A percentile compares a stretch with the other conserved stretches of the same genome.
phyloP scores from a whole-genome alignment of 2,113 vertebrate genomes.

The Cyprinodon brontotheroides region DNA sequence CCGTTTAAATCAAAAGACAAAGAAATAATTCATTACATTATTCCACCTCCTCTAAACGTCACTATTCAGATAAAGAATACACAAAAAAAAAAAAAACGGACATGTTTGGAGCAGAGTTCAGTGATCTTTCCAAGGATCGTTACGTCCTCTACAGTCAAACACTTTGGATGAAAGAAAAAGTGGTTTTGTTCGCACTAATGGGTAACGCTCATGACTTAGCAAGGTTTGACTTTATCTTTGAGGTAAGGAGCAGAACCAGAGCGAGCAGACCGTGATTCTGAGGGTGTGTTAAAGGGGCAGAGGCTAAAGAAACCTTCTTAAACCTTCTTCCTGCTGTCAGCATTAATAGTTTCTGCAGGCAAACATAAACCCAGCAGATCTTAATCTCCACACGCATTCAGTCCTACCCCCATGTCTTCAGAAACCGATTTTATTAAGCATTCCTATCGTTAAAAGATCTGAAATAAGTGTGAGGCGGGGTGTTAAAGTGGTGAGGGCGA shows the following conservation, averaged over 20 bases:
- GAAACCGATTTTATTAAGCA: not conserved
- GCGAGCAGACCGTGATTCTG: no score
- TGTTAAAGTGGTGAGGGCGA: not conserved
- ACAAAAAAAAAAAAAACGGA: not conserved
- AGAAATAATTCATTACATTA: constrained; percentile 31
- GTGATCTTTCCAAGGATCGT: constrained; percentile 27
- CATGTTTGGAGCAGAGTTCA: constrained; percentile 16
- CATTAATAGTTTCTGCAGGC: no score
- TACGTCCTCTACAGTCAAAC: not conserved
- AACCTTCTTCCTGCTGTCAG: no score
- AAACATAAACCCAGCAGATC: not conserved
- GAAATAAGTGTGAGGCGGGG: not conserved
- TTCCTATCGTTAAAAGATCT: not conserved
- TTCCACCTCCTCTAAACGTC: constrained; percentile 34
- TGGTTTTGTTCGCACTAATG: not conserved
- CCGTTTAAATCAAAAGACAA: constrained; percentile 1
- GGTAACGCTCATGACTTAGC: no score
- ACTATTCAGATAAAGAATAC: not conserved
- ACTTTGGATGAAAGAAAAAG: not conserved
- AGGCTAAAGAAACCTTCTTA: no score
- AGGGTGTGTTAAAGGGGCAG: no score
- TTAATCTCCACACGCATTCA: not conserved
- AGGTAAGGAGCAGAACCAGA: no score
- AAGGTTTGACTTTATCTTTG: no score
- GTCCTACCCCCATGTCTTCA: not conserved